These are phyloP conservation scores for Drosophila imparisetae DNA, from an alignment of 2,888 invertebrate species.

Conservation along the genomic window DNA sequence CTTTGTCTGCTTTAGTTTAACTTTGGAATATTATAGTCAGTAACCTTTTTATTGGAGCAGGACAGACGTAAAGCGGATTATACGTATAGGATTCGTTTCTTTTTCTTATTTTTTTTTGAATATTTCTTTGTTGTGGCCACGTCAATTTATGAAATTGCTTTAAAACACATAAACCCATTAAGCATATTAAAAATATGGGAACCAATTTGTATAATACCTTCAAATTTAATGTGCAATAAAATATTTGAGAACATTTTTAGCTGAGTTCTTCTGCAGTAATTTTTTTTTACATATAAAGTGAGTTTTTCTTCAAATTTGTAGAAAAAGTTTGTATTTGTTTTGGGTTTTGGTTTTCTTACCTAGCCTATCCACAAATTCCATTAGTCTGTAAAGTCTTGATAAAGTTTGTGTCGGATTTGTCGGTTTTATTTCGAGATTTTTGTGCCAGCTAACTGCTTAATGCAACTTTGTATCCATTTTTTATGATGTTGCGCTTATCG, in stretches of 20 bases:
- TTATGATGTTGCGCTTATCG: conserved; percentile 17
- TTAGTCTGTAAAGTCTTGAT: conserved; percentile 49
- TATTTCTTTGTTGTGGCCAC: conserved; percentile 2
- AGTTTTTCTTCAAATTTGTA: conserved; percentile 8
- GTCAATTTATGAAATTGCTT: conserved; percentile 38
- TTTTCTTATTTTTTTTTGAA: neutral
- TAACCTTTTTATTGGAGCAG: conserved; percentile 39
- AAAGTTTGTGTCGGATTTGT: conserved; percentile 35
- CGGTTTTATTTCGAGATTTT: conserved; percentile 6
- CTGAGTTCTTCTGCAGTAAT: neutral
- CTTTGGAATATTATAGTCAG: conserved; percentile 51
- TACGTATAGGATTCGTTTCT: conserved; percentile 40
- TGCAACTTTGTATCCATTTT: conserved; percentile 28
- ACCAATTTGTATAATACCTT: neutral
- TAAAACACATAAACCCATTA: conserved; percentile 17
- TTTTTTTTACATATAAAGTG: conserved; percentile 10
- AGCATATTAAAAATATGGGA: conserved; percentile 14
- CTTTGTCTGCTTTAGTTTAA: conserved; percentile 48
- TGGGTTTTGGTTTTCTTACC: conserved; percentile 1
- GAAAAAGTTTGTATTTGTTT: neutral
- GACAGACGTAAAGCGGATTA: conserved; percentile 58
- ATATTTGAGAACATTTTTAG: neutral
- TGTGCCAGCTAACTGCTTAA: conserved; percentile 16
- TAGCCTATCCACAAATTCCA: conserved; percentile 52
- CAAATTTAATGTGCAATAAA: neutral